Percentiles rank a stretch among this genome's conserved stretches.
Evolutionary conservation across 2,888 invertebrate species (phyloP).

Genomic region (Colostygia pectinataria): DNA sequence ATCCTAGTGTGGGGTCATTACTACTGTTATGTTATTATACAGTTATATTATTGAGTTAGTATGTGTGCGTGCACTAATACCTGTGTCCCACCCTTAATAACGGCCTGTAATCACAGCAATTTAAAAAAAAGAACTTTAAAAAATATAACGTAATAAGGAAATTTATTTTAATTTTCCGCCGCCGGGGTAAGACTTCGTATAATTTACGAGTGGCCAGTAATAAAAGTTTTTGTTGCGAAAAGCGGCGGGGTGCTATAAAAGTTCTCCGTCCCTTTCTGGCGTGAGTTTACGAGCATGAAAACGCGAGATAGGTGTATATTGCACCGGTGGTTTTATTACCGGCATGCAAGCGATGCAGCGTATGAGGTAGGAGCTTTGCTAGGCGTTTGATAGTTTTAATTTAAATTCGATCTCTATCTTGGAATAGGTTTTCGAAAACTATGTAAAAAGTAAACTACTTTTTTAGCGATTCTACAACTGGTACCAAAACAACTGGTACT

Average conservation of each 20-base stretch:
- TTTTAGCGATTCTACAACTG: no score
- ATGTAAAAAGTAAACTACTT: background rate
- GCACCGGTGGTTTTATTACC: constrained; percentile 71
- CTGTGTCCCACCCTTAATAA: no score
- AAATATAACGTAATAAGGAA: constrained; percentile 18
- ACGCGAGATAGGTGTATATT: constrained; percentile 71
- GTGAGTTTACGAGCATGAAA: constrained; percentile 69
- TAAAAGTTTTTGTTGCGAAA: constrained; percentile 80
- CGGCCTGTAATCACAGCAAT: no score
- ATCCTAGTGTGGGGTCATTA: no score
- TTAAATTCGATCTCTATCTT: constrained; percentile 27
- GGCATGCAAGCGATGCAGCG: constrained; percentile 51
- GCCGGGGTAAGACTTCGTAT: constrained; percentile 63
- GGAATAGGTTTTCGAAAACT: constrained; percentile 15
- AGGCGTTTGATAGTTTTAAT: constrained; percentile 35
- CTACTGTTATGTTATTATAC: no score
- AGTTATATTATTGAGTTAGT: no score
- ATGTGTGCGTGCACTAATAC: no score
- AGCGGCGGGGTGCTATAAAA: constrained; percentile 68
- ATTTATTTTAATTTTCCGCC: constrained; percentile 50
- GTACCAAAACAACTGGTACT: no score
- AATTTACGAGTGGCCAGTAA: constrained; percentile 77
- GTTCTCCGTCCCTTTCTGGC: constrained; percentile 61
- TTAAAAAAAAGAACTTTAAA: background rate
- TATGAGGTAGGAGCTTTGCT: constrained; percentile 38